Evolutionary conservation across 2,797 vertebrate genomes (phyloP).

Genomic region (Parotocinclus haroldoi): DNA sequence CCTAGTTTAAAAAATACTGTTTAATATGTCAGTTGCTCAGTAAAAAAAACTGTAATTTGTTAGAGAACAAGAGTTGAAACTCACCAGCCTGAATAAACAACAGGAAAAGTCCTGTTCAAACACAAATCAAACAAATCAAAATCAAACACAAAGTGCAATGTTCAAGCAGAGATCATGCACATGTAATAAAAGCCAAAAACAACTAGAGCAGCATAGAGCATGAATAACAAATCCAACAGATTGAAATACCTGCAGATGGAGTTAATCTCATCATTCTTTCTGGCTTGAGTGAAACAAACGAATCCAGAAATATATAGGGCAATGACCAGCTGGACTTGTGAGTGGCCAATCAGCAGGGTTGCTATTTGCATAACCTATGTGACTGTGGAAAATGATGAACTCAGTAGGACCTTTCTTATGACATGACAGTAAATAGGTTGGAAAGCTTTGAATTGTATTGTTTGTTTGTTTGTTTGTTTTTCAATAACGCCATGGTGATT

Average conservation of each 20-base stretch:
- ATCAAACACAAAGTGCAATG: slow-evolving; percentile 1
- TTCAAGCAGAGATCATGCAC: slow-evolving; percentile 1
- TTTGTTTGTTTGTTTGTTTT: background rate
- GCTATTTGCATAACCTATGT: background rate
- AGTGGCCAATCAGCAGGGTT: background rate
- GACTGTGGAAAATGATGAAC: background rate
- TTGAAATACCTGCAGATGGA: slow-evolving; percentile 32
- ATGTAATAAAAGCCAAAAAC: background rate
- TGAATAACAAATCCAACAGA: background rate
- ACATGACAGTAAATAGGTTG: background rate
- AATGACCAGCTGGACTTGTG: background rate
- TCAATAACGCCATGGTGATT: no score
- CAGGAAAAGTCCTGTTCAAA: slow-evolving; percentile 19
- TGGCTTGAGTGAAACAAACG: background rate
- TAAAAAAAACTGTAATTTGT: no score
- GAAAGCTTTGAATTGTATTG: no score
- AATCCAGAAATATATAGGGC: background rate
- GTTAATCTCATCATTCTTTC: slow-evolving; percentile 26
- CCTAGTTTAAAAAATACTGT: background rate
- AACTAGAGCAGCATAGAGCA: background rate
- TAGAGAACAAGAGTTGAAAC: no score
- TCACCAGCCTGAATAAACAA: slow-evolving; percentile 45
- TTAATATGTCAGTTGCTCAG: no score
- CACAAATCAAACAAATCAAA: slow-evolving; percentile 1
- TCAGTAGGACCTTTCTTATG: background rate